Base-by-base conservation (phyloP, 2,113 vertebrate species). In the Noctilio leporinus region DNA sequence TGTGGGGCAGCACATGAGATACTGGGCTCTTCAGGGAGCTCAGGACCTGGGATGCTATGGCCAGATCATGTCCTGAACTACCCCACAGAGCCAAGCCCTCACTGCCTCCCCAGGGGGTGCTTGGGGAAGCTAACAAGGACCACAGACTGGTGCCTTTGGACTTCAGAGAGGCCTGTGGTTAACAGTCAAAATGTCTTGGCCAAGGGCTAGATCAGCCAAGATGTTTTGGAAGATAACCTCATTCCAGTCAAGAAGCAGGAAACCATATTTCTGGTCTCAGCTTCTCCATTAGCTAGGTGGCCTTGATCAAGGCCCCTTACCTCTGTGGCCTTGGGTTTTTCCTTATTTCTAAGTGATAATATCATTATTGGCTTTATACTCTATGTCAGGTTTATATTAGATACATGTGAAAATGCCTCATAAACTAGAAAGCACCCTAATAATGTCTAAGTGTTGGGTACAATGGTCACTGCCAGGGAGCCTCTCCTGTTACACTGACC, bases 1-100 rank as follows among this genome's bases (percentile, higher is more conserved):
- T 15, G 3, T 6, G n/a, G 40, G 51, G 8, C 38, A n/a, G 33
- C 26, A 26, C 17, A 55, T 65, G 22, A 65, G 22, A 2, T 4
- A n/a, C 14, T 1, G 0, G 28, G 11, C 9, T 59, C 38, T 26
- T 26, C 1, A 0, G 16, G 14, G 12, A n/a, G 6, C n/a, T 28
- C 40, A 11, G 28, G 5, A 38, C 57, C 20, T 26, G 62, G 86
- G 82, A 24, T 1, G 15, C 6, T 30, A 3, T 19, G 35, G 35
- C 43, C 53, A 7, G 35, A 28, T 26, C 10, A 4, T n/a, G 55
- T n/a, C 49, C 75, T 35, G 53, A 55, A 8, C 51, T 45, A 5
- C 38, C 51, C 35, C 24, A 1, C 40, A 57, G 38, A 84, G 51
- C 51, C 9, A 7, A 53, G 24, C 20, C 26, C 2, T 3, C 38